Base-by-base conservation (phyloP, 1,140 invertebrate species). In the Zaprionus capensis region DNA sequence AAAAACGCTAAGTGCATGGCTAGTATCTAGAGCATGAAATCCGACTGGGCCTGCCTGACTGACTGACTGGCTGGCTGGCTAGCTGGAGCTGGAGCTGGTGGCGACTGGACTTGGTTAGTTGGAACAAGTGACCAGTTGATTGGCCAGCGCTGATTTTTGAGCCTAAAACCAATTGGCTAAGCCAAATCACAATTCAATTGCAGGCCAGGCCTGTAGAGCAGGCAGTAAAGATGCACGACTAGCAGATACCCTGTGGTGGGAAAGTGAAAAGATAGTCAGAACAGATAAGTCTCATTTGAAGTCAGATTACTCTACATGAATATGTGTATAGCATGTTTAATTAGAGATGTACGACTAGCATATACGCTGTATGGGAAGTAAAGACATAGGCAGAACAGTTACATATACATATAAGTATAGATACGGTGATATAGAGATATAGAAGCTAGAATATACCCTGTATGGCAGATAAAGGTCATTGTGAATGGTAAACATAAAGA, bases 1-100 rank as follows among this genome's bases (percentile, higher is more conserved):
- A 68, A 51, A 49, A 56, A 77, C 46, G 66, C 55, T 61, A 76
- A 78, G 73, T 83, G 74, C 84, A 83, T 73, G 73, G 72, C 73
- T 87, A 88, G 72, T 87, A 87, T 88, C 84, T 87, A 87, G 84
- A 87, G 84, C 84, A 87, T 87, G 84, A 88, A 88, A 87, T 87
- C 71, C 74, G 77, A 81, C 77, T 82, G 71, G 71, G 31, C 31
- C 31, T 34, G 9, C 31, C 9, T 34, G 31, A 9, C 31, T 34
- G 3, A 34, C 31, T 34, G 31, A 34, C 31, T 31, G 7, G 5
- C 76, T 76, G 76, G 68, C 78, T 70, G 73, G 62, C 64, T 83
- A 71, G 57, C 70, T 65, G 49, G 51, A 59, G 5, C 24, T 34
- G 31, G 41, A 46, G n/a, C 38, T 46, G 41, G 17, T 34, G 31